These are phyloP conservation scores for Diplolepis rosae DNA, from an alignment of 2,888 invertebrate species.

Conservation along the genomic window DNA sequence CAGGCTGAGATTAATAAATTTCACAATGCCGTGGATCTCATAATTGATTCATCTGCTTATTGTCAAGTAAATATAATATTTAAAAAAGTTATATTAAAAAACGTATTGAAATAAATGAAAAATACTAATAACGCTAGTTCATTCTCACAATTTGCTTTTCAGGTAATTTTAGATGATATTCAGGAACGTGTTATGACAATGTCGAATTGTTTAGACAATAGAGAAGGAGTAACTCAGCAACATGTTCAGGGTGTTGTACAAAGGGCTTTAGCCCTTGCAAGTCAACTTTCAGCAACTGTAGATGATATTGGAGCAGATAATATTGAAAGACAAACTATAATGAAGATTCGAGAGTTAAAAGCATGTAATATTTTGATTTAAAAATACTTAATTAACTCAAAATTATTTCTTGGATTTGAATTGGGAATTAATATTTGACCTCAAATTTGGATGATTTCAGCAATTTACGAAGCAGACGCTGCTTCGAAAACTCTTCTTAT, in stretches of 20 bases:
- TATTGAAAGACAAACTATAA: constrained; percentile 65
- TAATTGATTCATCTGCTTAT: constrained; percentile 82
- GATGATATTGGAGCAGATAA: constrained; percentile 67
- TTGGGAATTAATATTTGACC: not conserved
- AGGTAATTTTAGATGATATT: constrained; percentile 68
- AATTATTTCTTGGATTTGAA: too few relatives aligned
- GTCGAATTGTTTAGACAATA: constrained; percentile 65
- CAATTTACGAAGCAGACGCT: constrained; percentile 66
- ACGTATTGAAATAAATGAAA: not conserved
- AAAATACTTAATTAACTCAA: not conserved
- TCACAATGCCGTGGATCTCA: constrained; percentile 78
- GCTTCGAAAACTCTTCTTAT: constrained; percentile 64
- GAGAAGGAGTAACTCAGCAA: constrained; percentile 59
- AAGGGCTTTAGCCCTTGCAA: constrained; percentile 63
- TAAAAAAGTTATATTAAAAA: too few relatives aligned
- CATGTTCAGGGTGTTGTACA: constrained; percentile 67
- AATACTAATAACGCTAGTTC: not conserved
- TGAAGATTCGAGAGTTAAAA: constrained; percentile 69
- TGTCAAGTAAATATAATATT: constrained; percentile 76
- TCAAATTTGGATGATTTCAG: constrained; percentile 48
- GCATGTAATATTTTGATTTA: constrained; percentile 57
- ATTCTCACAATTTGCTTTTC: not conserved
- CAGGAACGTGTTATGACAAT: constrained; percentile 63
- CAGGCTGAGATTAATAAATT: constrained; percentile 77
- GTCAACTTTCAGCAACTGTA: constrained; percentile 64